Percentiles rank a stretch among this genome's conserved stretches.
Conservation (phyloP, 2,113 vertebrate genomes). For the Sander vitreus region DNA sequence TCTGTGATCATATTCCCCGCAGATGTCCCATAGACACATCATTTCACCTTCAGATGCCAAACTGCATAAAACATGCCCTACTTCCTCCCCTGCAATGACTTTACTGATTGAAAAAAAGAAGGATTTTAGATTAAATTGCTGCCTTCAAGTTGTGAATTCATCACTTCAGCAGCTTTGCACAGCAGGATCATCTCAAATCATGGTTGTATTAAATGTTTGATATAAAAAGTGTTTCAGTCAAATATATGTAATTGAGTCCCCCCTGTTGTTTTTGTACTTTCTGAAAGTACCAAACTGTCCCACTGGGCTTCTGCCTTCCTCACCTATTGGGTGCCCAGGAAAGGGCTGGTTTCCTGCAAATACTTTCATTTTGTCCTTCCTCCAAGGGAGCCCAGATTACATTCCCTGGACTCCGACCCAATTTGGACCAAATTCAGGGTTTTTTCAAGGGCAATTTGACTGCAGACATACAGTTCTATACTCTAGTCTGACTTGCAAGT, state of each 20-base stretch:
- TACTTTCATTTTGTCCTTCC: slow-evolving; percentile 37
- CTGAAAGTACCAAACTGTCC: slow-evolving; percentile 11
- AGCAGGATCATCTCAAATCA: background rate
- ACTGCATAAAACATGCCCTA: slow-evolving; percentile 41
- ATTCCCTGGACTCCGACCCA: slow-evolving; percentile 42
- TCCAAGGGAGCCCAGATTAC: slow-evolving; percentile 37
- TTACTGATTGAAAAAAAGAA: slow-evolving; percentile 3
- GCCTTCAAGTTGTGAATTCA: slow-evolving; percentile 11
- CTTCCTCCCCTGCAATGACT: slow-evolving; percentile 24
- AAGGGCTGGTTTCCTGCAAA: slow-evolving; percentile 31
- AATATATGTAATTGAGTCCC: background rate
- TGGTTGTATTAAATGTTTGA: slow-evolving; percentile 13
- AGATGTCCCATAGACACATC: slow-evolving; percentile 25
- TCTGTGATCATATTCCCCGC: slow-evolving; percentile 19
- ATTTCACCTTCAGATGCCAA: slow-evolving; percentile 33
- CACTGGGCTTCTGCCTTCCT: background rate
- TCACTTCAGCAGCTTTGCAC: background rate
- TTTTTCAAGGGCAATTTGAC: slow-evolving; percentile 52
- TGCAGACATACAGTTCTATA: background rate
- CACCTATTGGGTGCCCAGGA: background rate
- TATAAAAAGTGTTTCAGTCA: slow-evolving; percentile 15
- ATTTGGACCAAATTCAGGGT: slow-evolving; percentile 36
- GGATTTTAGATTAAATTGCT: slow-evolving; percentile 44
- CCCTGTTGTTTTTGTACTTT: background rate
- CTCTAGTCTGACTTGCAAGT: background rate